These are phyloP conservation scores for Creontiades dilutus DNA, from an alignment of 2,888 invertebrate genomes.

Conservation along the genomic window DNA sequence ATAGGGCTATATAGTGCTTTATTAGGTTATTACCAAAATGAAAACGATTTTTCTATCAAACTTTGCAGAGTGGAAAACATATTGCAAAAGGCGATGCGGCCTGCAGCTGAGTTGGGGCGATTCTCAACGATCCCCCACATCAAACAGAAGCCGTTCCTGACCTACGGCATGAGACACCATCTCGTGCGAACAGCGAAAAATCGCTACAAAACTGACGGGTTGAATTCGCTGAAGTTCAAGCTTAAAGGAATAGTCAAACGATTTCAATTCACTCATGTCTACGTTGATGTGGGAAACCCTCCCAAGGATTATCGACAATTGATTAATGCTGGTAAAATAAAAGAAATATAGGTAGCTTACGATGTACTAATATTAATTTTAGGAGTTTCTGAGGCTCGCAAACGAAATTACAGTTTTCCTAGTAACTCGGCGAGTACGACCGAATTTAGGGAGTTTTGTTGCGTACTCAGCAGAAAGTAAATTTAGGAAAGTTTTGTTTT, in stretches of 20 bases:
- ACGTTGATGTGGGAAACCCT: conserved; percentile 79
- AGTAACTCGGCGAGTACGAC: no score
- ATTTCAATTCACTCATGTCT: conserved; percentile 79
- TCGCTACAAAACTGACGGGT: conserved; percentile 78
- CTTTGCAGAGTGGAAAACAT: conserved; percentile 75
- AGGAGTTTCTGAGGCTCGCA: no score
- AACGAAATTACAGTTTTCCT: no score
- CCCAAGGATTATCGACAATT: not conserved
- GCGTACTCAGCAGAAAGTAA: no score
- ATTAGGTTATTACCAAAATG: no score
- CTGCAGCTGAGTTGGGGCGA: conserved; percentile 79
- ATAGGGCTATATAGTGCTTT: no score
- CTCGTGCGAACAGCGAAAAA: conserved; percentile 77
- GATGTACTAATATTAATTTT: no score
- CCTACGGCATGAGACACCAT: conserved; percentile 76
- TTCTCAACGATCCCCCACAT: conserved; percentile 82
- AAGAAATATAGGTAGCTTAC: no score
- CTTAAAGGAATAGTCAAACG: conserved; percentile 76
- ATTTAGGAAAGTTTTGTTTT: no score
- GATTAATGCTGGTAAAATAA: not conserved
- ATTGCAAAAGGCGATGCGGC: conserved; percentile 78
- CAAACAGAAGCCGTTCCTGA: conserved; percentile 76
- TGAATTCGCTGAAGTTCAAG: conserved; percentile 79
- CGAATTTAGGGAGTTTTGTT: no score
- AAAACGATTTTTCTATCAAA: no score